These are phyloP conservation scores for Pterocles burchelli DNA, from an alignment of 2,113 vertebrate genomes.

Conservation along the genomic window DNA sequence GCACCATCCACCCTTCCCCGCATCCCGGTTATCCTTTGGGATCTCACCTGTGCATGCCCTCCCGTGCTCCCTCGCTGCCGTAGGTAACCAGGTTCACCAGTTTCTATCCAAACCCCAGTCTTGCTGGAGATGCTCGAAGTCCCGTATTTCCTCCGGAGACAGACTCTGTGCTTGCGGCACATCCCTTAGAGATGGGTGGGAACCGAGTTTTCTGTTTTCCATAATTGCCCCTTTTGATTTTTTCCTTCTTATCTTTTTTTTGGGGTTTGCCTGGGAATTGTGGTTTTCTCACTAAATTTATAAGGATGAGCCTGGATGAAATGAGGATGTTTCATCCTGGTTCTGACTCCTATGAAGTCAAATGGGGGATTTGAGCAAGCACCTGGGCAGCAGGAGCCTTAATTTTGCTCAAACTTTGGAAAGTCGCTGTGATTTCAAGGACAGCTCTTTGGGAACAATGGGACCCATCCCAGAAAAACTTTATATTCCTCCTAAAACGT, in stretches of 20 bases:
- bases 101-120: background rate
- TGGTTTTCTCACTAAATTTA: background rate
- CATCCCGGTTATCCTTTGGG: background rate
- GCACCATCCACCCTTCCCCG: fast-evolving
- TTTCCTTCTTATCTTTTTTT: background rate
- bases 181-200: background rate
- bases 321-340: background rate
- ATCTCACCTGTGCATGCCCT: fast-evolving
- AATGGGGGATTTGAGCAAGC: background rate
- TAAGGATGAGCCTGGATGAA: background rate
- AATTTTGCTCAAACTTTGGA: background rate
- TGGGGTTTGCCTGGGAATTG: background rate
- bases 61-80: background rate
- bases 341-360: background rate
- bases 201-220: background rate
- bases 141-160: background rate
- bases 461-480: background rate
- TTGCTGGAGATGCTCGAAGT: background rate
- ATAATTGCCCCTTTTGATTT: background rate
- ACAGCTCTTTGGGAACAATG: background rate
- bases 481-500: background rate
- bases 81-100: background rate
- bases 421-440: background rate
- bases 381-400: background rate
- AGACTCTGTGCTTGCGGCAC: background rate